Evolutionary conservation across 2,113 vertebrate genomes (phyloP), one percentile per base, ranked within the genome.

Genomic region (Ophthalmolycus amberensis): DNA sequence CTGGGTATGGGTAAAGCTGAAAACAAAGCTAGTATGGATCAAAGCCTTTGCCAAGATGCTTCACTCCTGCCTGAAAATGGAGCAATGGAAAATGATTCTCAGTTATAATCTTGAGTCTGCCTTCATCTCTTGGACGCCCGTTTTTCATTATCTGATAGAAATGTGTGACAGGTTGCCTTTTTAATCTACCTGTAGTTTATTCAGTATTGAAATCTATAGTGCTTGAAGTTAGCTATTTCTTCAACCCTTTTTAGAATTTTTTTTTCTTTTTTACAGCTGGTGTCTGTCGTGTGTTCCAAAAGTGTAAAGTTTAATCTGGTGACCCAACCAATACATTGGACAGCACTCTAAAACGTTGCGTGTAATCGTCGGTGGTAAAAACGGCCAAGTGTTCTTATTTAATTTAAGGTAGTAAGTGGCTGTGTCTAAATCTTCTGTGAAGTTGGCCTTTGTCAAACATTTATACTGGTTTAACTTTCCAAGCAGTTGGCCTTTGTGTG

Each of bases 1-100:
- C 69, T 94, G 65, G 93, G 91, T 16, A 67, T 93, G 56, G 71
- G 14, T 20, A 93, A 91, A 91, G 15, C 62, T n/a, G 93, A 94
- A 73, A 78, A 70, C 85, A 91, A 88, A 86, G 22, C 70, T 9
- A 20, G 40, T 3, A 15, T 22, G 5, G 88, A 91, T 27, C 86
- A 77, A 40, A 82, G 75, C 65, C 84, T 86, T 71, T 82, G 83
- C 70, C 86, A 78, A 62, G 89, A 89, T 22, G 32, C 73, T 37
- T 85, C 83, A 40, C 81, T 92, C 44, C 73, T 90, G 63, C 15
- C 82, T 38, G 85, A 88, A 73, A 85, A 83, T 1, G 75, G 48
- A 50, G 44, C 15, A 1, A 81, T 86, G 72, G 59, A 27, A 62
- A 88, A 50, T 22, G 86, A 85, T 37, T 79, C 83, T 65, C 86